Conservation (phyloP, 1,140 invertebrate species). For the Brachionus calyciflorus region DNA sequence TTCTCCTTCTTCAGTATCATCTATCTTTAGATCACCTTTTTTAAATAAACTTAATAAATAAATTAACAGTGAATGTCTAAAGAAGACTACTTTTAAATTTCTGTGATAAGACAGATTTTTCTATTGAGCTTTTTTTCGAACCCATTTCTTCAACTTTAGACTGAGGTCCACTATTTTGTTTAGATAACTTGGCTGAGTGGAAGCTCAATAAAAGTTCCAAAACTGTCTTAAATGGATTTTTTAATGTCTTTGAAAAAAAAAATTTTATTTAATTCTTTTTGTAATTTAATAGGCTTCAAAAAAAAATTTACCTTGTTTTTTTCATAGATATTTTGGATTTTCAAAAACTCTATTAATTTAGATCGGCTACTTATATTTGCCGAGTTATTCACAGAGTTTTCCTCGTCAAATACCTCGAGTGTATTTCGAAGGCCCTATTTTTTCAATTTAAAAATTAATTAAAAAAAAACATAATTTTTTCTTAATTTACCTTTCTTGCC, state of each 20-base stretch:
- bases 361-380: slow-evolving; percentile 4
- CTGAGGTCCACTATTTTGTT: not conserved
- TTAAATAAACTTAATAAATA: not conserved
- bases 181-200: not conserved
- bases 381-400: not conserved
- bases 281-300: not conserved
- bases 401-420: slow-evolving; percentile 22
- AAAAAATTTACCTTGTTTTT: slow-evolving; percentile 21
- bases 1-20: slow-evolving; percentile 19
- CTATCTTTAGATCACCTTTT: slow-evolving; percentile 9
- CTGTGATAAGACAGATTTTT: not conserved
- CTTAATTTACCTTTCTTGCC: slow-evolving; percentile 2
- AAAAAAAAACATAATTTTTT: not conserved
- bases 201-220: not conserved
- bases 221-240: slow-evolving; percentile 6
- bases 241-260: slow-evolving; percentile 9
- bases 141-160: not conserved
- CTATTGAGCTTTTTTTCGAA: slow-evolving; percentile 25
- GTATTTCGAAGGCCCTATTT: not conserved
- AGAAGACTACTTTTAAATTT: not conserved
- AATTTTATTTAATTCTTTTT: not conserved
- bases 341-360: slow-evolving; percentile 24
- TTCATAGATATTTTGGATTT: slow-evolving; percentile 31
- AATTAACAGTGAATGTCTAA: too few species aligned
- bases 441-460: not conserved